A percentile compares a stretch with the other conserved stretches of the same genome.
Conservation (phyloP, 2,888 invertebrate genomes). For the Brenthis ino region DNA sequence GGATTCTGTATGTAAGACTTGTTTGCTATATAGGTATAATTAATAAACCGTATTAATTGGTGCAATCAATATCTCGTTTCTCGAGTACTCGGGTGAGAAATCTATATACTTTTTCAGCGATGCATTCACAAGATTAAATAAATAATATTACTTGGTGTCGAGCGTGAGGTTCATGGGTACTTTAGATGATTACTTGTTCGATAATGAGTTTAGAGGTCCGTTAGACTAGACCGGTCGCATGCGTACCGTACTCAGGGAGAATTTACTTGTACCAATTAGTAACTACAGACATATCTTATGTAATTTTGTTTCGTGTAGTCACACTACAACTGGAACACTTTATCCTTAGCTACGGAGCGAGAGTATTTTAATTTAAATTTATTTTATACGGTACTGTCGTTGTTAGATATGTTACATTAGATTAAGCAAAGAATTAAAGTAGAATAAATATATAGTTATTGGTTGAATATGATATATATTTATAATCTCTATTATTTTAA, state of each 20-base stretch:
- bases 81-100: conserved; percentile 5
- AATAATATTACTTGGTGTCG: conserved; percentile 44
- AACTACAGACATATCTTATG: conserved; percentile 59
- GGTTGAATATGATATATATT: too few species aligned
- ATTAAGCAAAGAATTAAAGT: too few species aligned
- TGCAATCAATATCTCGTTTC: not conserved
- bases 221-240: conserved; percentile 62
- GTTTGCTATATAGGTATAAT: not conserved
- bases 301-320: conserved; percentile 59
- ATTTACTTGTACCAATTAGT: conserved; percentile 67
- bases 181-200: conserved; percentile 65
- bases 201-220: conserved; percentile 69
- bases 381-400: not conserved
- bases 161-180: conserved; percentile 48
- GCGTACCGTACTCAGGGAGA: conserved; percentile 52
- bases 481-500: too few species aligned
- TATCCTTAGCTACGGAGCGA: conserved; percentile 27
- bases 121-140: conserved; percentile 51
- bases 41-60: not conserved
- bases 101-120: conserved; percentile 36
- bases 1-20: conserved; percentile 4
- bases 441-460: too few species aligned
- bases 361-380: conserved; percentile 24
- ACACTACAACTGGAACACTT: conserved; percentile 30
- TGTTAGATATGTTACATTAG: too few species aligned